Percentiles rank a stretch among this genome's conserved stretches.
phyloP scores from a whole-genome alignment of 2,888 invertebrate genomes.

The Noctua pronuba region DNA sequence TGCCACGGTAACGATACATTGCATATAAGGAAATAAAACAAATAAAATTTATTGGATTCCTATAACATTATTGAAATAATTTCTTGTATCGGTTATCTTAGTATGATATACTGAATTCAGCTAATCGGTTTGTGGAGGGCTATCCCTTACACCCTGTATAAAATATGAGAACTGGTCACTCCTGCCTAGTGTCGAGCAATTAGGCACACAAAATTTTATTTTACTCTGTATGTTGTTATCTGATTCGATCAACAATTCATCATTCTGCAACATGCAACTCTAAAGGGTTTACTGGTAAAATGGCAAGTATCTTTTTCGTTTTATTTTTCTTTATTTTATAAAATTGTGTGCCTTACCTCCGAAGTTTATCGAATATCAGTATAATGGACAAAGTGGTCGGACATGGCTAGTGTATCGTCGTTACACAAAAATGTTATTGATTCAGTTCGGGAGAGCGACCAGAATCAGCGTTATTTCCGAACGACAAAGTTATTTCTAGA shows the following conservation, averaged over 20 bases:
- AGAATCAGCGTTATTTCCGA: conserved; percentile 69
- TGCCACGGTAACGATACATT: too few relatives aligned
- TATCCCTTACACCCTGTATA: too few relatives aligned
- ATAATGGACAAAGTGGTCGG: conserved; percentile 62
- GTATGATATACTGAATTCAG: too few relatives aligned
- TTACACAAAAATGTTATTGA: conserved; percentile 74
- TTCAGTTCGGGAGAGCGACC: conserved; percentile 61
- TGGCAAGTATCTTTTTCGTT: not conserved
- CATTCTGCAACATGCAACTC: not conserved
- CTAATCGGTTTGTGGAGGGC: too few relatives aligned
- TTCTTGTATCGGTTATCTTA: too few relatives aligned
- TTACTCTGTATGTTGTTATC: not conserved
- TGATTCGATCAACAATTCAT: not conserved
- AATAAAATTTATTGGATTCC: too few relatives aligned
- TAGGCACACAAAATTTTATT: not conserved
- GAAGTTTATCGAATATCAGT: conserved; percentile 52
- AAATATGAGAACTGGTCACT: not conserved
- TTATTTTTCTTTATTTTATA: not conserved
- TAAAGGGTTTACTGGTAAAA: not conserved
- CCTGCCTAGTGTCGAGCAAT: not conserved
- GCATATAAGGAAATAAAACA: too few relatives aligned
- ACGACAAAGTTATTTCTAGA: conserved; percentile 54
- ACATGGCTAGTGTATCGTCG: conserved; percentile 50
- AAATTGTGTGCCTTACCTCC: conserved; percentile 27
- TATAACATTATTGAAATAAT: too few relatives aligned